phyloP scores from a whole-genome alignment of 2,797 vertebrate genomes.

The Brachyrhaphis roseni region DNA sequence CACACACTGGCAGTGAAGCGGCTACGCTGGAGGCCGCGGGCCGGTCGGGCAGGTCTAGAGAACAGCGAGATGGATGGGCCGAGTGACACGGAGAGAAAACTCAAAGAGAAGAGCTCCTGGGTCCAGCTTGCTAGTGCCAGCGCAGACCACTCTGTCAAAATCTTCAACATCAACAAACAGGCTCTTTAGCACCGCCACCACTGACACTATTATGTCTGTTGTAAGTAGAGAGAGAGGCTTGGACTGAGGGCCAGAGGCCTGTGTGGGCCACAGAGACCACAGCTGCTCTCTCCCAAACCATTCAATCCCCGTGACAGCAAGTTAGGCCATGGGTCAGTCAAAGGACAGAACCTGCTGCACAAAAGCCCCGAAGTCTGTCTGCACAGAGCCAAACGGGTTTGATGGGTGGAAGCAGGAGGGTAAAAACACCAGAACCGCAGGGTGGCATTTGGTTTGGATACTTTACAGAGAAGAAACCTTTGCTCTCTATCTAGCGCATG shows the following conservation, averaged over 20 bases:
- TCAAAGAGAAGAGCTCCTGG: slow-evolving; percentile 78
- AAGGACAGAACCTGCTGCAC: slow-evolving; percentile 49
- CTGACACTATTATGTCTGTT: slow-evolving; percentile 63
- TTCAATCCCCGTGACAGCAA: slow-evolving; percentile 60
- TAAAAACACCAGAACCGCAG: slow-evolving; percentile 42
- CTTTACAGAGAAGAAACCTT: slow-evolving; percentile 37
- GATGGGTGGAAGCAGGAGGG: slow-evolving; percentile 52
- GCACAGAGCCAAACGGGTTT: slow-evolving; percentile 40
- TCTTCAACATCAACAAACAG: slow-evolving; percentile 88
- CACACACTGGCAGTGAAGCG: slow-evolving; percentile 90
- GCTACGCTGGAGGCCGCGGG: slow-evolving; percentile 88
- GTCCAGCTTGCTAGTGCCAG: slow-evolving; percentile 92
- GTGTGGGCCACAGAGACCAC: slow-evolving; percentile 48
- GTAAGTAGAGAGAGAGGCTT: slow-evolving; percentile 43
- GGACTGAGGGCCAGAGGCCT: slow-evolving; percentile 57
- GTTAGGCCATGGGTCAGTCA: slow-evolving; percentile 63
- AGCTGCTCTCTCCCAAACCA: slow-evolving; percentile 65
- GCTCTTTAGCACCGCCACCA: slow-evolving; percentile 78
- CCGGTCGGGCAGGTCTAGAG: slow-evolving; percentile 70
- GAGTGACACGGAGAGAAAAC: slow-evolving; percentile 54
- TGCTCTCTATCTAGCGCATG: slow-evolving; percentile 7
- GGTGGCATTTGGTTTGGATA: slow-evolving; percentile 30
- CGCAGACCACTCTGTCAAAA: slow-evolving; percentile 91
- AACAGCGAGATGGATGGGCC: slow-evolving; percentile 49
- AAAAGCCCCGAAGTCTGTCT: slow-evolving; percentile 48